Evolutionary conservation across 1,140 invertebrate genomes (phyloP).

Genomic region (Camponotus pennsylvanicus): DNA sequence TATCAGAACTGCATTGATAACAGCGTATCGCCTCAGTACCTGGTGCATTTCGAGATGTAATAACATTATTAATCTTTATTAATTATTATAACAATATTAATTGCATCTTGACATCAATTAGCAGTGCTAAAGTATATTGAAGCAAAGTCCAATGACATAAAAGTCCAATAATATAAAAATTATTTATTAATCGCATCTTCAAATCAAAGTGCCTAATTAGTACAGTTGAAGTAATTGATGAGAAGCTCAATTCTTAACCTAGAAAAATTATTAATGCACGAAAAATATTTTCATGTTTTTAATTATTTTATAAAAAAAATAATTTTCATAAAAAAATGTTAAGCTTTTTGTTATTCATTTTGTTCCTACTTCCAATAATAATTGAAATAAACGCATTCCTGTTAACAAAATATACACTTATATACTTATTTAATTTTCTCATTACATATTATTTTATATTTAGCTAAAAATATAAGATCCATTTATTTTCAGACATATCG

Average conservation of each 20-base stretch:
- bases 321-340: not conserved
- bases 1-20: constrained; percentile 95
- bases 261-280: not conserved
- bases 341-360: not conserved
- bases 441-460: not conserved
- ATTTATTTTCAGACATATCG: not conserved
- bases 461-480: not conserved
- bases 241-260: constrained; percentile 20
- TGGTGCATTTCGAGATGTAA: constrained; percentile 18
- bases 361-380: not conserved
- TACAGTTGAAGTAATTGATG: not conserved
- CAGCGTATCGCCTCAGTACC: constrained; percentile 89
- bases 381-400: not conserved
- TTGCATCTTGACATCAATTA: not conserved
- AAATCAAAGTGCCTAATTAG: not conserved
- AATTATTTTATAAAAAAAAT: not conserved
- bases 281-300: not conserved
- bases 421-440: not conserved
- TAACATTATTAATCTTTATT: not conserved
- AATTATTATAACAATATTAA: not conserved
- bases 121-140: not conserved
- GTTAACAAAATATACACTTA: not conserved
- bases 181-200: not conserved
- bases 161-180: not conserved
- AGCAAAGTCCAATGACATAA: not conserved